Base-by-base conservation (phyloP, 64 coral and sea anemone species). In the Anthopleura sola region DNA sequence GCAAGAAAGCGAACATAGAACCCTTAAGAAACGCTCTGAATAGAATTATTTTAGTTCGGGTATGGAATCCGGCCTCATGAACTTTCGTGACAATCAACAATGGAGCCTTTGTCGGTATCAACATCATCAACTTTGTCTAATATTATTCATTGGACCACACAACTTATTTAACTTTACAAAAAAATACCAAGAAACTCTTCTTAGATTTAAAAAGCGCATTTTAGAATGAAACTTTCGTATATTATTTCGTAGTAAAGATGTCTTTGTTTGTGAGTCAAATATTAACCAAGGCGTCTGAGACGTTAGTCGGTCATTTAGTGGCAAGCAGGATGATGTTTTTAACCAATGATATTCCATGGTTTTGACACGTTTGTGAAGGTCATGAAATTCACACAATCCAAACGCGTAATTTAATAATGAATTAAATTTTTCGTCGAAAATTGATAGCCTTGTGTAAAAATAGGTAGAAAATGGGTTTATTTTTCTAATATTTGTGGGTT, bases 21-120 rank as follows among this genome's bases (percentile, higher is more conserved):
- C 24, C n/a, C n/a, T 34, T 31, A 10, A 71, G 28, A 71, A 1
- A 34, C 2, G 66, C 26, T 71, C 11, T 32, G 29, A 71, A 34
- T 71, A 31, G 66, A 34, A 16, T 32, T 71, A 29, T 71, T 32
- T 8, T 71, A 31, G 66, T 34, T 36, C 28, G 66, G 12, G 29
- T 5, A 71, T 71, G 66, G 29, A 71, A 71, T 71, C 18, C 37
- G 76, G 76, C 76, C 34, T 46, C 36, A 3, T 79, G 76, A 79
- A 79, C 76, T 79, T 78, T 47, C 76, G 76, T 79, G 76, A 79
- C 76, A 38, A 79, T 37, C 44, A 79, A 79, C 76, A 79, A 79
- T 79, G 24, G 44, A 37, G 76, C 26, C 76, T 79, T 79, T 79
- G 76, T 79, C 26, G 31, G 28, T 71, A 71, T 28, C 2, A 31